Base-by-base conservation (phyloP, 2,797 vertebrate genomes). In the Rhinichthys osculus region DNA sequence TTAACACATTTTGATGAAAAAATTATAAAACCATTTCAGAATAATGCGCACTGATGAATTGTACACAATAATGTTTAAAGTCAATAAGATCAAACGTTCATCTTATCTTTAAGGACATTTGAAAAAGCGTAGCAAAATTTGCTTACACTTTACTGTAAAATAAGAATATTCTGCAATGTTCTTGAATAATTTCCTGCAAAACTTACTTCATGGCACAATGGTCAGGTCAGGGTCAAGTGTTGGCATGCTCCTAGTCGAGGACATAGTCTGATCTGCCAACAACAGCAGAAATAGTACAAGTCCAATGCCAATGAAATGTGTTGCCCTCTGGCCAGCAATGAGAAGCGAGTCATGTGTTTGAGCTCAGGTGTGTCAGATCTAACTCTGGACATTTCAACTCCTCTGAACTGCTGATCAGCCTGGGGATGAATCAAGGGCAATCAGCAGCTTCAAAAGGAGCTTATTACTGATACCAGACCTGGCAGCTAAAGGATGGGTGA, bases 371-470 rank as follows among this genome's bases (percentile, higher is more conserved):
- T 89, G 89, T 90, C 74, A 90, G 88, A 84, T 85, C 85, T 52
- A 89, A 91, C 92, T 91, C 90, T 69, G 92, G 92, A 91, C 91
- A 93, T 92, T 92, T 92, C 88, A 91, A 90, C 88, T 90, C 82
- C 86, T 86, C 85, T 90, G 69, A 33, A 62, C 88, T 78, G 89
- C 85, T 91, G 89, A 86, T 85, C 85, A 88, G 83, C 83, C 81
- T 79, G 84, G 64, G 82, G 82, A 81, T 81, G 89, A 87, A 89
- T 89, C 66, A 81, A 83, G 86, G 86, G 89, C 90, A 92, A 93
- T 93, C 80, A 92, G 89, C 84, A 87, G 82, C 88, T 90, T 87
- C 89, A 80, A 71, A 80, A 88, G 88, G 76, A 89, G 90, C 82
- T 89, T 82, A 84, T 88, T 85, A 89, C 85, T 87, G 84, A 82